These are phyloP conservation scores for Drosophila tanythrix DNA, from an alignment of 2,888 invertebrate species.

Conservation along the genomic window DNA sequence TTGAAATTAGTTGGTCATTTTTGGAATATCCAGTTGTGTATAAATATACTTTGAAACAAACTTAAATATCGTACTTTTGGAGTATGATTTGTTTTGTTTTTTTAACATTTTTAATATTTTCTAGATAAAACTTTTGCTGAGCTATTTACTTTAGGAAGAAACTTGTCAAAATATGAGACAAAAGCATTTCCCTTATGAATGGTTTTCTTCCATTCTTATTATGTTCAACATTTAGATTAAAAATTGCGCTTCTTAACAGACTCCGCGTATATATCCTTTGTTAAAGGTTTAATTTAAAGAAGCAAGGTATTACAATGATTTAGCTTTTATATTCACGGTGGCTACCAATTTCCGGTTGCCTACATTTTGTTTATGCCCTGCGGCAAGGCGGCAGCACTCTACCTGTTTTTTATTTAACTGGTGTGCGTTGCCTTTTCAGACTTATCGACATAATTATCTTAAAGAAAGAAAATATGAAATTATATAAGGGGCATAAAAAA, in stretches of 20 bases:
- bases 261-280: background rate
- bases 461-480: slow-evolving; percentile 73
- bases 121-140: background rate
- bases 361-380: slow-evolving; percentile 28
- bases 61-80: background rate
- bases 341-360: slow-evolving; percentile 5
- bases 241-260: background rate
- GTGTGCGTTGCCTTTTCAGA: slow-evolving; percentile 71
- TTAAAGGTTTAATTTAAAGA: background rate
- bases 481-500: slow-evolving; percentile 62
- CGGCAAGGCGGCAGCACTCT: slow-evolving; percentile 27
- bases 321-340: slow-evolving; percentile 2
- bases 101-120: background rate
- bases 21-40: background rate
- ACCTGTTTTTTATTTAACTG: slow-evolving; percentile 56
- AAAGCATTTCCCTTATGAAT: background rate
- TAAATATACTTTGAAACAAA: background rate
- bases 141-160: background rate
- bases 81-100: background rate
- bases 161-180: background rate
- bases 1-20: background rate
- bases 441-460: slow-evolving; percentile 81
- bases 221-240: background rate
- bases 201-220: background rate
- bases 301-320: slow-evolving; percentile 14